These are phyloP conservation scores for Lycia hirtaria DNA, from an alignment of 2,888 invertebrate species.

Conservation along the genomic window DNA sequence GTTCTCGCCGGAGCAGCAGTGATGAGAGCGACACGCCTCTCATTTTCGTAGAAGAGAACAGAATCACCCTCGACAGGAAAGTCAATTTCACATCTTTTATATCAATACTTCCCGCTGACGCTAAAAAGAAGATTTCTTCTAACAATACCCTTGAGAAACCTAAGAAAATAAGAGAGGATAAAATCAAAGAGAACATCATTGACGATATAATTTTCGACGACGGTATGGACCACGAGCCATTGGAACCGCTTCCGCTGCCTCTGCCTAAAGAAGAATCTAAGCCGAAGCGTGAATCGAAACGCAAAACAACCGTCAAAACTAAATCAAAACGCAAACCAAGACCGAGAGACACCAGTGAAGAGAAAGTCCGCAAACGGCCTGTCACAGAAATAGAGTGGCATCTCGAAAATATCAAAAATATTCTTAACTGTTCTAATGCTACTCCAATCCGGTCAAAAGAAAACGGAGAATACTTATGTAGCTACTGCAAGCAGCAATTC, in stretches of 20 bases:
- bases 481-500: slow-evolving; percentile 67
- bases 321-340: slow-evolving; percentile 21
- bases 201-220: slow-evolving; percentile 24
- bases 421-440: slow-evolving; percentile 64
- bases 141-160: slow-evolving; percentile 10
- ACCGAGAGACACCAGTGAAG: slow-evolving; percentile 18
- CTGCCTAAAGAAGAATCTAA: slow-evolving; percentile 14
- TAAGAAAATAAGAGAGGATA: slow-evolving; percentile 16
- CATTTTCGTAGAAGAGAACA: slow-evolving; percentile 36
- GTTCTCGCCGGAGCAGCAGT: slow-evolving; percentile 39
- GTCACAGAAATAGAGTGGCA: slow-evolving; percentile 65
- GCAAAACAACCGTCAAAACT: slow-evolving; percentile 11
- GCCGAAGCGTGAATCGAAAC: slow-evolving; percentile 13
- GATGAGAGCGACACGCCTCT: slow-evolving; percentile 38
- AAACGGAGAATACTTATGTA: slow-evolving; percentile 60
- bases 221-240: slow-evolving; percentile 28
- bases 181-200: slow-evolving; percentile 22
- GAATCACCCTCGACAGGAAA: slow-evolving; percentile 51
- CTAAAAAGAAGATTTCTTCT: slow-evolving; percentile 25
- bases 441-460: slow-evolving; percentile 64
- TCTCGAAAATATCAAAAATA: slow-evolving; percentile 62
- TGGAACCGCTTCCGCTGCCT: slow-evolving; percentile 12
- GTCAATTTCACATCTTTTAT: slow-evolving; percentile 58
- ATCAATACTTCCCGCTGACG: slow-evolving; percentile 53
- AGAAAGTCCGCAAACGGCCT: slow-evolving; percentile 39